Percentiles rank a stretch among this genome's conserved stretches.
Conservation (phyloP, 2,888 invertebrate genomes). For the Synanthedon myopaeformis region DNA sequence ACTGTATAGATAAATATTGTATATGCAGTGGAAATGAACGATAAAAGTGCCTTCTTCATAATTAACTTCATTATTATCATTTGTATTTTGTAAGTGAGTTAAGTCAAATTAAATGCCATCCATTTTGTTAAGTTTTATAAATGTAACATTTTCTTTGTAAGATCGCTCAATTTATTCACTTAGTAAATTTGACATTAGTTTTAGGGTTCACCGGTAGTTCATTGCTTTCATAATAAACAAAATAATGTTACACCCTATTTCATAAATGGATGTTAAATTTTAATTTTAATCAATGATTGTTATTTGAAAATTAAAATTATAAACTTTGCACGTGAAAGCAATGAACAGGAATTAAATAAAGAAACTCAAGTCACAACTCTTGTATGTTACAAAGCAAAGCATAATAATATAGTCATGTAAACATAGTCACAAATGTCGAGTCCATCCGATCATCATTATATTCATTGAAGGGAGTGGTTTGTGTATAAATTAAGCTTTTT, state of each 20-base stretch:
- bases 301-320: too few species aligned
- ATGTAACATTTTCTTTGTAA: slow-evolving; percentile 60
- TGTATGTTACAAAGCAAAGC: slow-evolving; percentile 34
- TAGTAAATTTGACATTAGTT: slow-evolving; percentile 47
- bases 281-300: too few species aligned
- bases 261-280: too few species aligned
- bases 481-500: slow-evolving; percentile 53
- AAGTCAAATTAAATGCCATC: slow-evolving; percentile 71
- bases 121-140: slow-evolving; percentile 69
- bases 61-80: slow-evolving; percentile 51
- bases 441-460: slow-evolving; percentile 44
- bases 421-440: slow-evolving; percentile 51
- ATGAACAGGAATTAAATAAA: slow-evolving; percentile 38
- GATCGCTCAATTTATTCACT: slow-evolving; percentile 67
- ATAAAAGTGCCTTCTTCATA: slow-evolving; percentile 62
- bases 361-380: slow-evolving; percentile 31
- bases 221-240: slow-evolving; percentile 27
- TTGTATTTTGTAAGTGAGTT: slow-evolving; percentile 55
- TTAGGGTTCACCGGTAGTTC: slow-evolving; percentile 31
- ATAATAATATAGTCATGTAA: slow-evolving; percentile 44
- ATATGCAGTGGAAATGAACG: slow-evolving; percentile 46
- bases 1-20: slow-evolving; percentile 31
- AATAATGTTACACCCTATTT: neutral
- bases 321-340: slow-evolving; percentile 25
- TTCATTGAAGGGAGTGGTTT: slow-evolving; percentile 60